A percentile compares a stretch with the other conserved stretches of the same genome.
phyloP scores from a whole-genome alignment of 1,140 invertebrate genomes.

The Papilio polyxenes region DNA sequence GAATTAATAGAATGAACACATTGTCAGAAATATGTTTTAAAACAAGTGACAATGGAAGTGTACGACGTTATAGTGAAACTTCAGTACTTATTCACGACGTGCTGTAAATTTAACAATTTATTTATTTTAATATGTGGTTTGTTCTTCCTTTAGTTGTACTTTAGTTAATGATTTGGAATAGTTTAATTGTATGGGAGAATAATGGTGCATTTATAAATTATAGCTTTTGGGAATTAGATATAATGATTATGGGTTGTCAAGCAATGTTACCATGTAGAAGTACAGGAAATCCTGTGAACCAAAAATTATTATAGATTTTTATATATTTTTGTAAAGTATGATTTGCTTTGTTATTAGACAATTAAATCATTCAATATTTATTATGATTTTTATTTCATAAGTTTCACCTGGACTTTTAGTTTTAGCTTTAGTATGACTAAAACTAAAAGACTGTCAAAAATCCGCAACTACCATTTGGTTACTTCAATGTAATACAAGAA shows the following conservation, averaged over 20 bases:
- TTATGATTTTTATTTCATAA: conserved; percentile 34
- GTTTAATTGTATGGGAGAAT: conserved; percentile 20
- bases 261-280: conserved; percentile 20
- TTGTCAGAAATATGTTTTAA: no score
- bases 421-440: no score
- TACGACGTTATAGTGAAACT: no score
- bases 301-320: conserved; percentile 51
- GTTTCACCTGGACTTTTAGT: background rate
- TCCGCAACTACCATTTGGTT: background rate
- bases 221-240: background rate
- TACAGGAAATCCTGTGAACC: conserved; percentile 33
- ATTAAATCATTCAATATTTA: conserved; percentile 40
- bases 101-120: background rate
- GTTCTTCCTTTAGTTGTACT: background rate
- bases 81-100: background rate
- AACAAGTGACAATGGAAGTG: no score
- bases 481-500: background rate
- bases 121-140: conserved; percentile 4
- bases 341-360: conserved; percentile 40
- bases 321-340: conserved; percentile 65
- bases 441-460: no score
- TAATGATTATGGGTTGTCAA: background rate
- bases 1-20: no score
- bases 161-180: conserved; percentile 11
- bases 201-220: background rate